These are phyloP conservation scores for Gibbula magus DNA, from an alignment of 2,888 invertebrate genomes.

Conservation along the genomic window DNA sequence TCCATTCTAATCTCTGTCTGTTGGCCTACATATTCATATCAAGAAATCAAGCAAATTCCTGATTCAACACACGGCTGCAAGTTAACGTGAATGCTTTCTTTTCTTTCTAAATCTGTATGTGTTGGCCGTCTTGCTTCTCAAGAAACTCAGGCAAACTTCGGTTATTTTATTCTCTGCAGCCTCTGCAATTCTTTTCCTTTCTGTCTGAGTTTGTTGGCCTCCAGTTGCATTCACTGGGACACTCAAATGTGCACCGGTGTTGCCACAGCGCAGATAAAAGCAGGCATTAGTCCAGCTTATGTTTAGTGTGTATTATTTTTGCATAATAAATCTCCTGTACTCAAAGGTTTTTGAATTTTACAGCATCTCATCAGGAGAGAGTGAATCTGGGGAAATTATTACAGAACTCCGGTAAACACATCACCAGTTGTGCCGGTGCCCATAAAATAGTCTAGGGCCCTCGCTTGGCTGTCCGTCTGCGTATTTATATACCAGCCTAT, in stretches of 20 bases:
- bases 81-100: no score
- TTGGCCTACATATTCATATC: no score
- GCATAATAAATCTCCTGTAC: constrained; percentile 22
- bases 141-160: no score
- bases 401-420: neutral
- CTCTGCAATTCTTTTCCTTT: no score
- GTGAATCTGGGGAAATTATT: neutral
- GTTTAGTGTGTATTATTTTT: constrained; percentile 14
- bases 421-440: neutral
- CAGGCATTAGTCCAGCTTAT: neutral
- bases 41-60: no score
- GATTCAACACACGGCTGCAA: no score
- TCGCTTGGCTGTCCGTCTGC: neutral
- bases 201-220: no score
- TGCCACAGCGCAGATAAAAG: constrained; percentile 1
- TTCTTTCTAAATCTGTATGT: no score
- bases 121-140: no score
- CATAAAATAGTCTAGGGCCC: neutral
- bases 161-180: no score
- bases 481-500: neutral
- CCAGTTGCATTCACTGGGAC: neutral
- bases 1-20: no score
- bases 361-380: constrained; percentile 5
- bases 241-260: neutral
- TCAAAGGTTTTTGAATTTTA: constrained; percentile 23